Evolutionary conservation across 1,140 invertebrate genomes (phyloP), one percentile per base, ranked within the genome.

Genomic region (Neotoxoptera formosana): DNA sequence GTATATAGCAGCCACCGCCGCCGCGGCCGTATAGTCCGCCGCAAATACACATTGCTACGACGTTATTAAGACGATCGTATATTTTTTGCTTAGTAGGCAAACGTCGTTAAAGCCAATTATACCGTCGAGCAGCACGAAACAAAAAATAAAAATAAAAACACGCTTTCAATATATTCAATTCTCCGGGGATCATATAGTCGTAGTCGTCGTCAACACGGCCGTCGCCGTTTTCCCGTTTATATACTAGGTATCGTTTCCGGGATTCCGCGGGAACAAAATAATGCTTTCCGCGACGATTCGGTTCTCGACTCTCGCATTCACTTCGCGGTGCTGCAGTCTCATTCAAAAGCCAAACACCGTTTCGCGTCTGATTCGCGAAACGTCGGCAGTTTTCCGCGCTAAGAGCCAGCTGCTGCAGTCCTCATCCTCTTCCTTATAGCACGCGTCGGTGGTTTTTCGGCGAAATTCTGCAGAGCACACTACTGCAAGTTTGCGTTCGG

Each of bases 31-130:
- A 48, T n/a, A 30, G 84, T 88, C 87, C 87, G n/a, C 87, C 87
- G n/a, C 47, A 51, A 53, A 89, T 14, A 36, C 87, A 36, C 87
- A 60, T 36, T 36, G 7, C n/a, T n/a, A n/a, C 34, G 53, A 17
- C 21, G 88, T 90, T 90, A 60, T 60, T 60, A 36, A 90, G 88
- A 60, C 88, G 48, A 53, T 51, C 87, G 87, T 89, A 51, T 53
- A 87, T 87, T 48, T 89, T 89, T 89, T 51, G 87, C 87, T 89
- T 89, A 36, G 87, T 53, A 53, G 87, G 21, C 87, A 89, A 89
- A 89, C 87, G 87, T 89, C 87, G 87, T 89, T 89, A 89, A 89
- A 89, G 87, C 87, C 87, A 89, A 89, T 89, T 89, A 89, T 41
- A 41, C 87, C 87, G 87, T 53, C 21, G 87, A 89, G 2, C 48